phyloP scores from a whole-genome alignment of 2,888 invertebrate species.

The Apodemia zela region DNA sequence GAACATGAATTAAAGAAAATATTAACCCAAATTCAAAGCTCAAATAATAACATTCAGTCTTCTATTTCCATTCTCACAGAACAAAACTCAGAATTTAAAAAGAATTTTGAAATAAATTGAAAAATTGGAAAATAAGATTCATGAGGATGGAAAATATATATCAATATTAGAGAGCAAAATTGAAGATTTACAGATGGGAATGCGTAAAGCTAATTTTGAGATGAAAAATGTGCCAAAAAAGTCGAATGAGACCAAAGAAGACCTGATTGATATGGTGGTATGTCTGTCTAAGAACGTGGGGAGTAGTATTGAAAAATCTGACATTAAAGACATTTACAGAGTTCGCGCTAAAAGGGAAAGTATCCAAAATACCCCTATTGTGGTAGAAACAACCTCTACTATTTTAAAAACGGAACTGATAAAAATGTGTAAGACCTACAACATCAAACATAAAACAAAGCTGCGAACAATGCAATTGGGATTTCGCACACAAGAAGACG shows the following conservation, averaged over 20 bases:
- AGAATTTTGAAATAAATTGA: too few relatives aligned
- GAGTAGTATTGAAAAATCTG: too few relatives aligned
- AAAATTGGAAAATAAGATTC: too few relatives aligned
- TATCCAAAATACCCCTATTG: constrained; percentile 21
- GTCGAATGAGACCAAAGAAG: too few relatives aligned
- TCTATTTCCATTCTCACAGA: background rate
- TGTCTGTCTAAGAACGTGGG: too few relatives aligned
- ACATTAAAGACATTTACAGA: constrained; percentile 19
- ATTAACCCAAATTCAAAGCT: background rate
- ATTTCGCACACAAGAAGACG: constrained; percentile 21
- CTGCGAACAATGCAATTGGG: constrained; percentile 30
- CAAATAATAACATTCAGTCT: background rate
- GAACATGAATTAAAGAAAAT: background rate
- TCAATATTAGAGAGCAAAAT: too few relatives aligned
- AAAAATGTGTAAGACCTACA: constrained; percentile 29
- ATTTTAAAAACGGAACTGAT: constrained; percentile 25
- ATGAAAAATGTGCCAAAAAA: too few relatives aligned
- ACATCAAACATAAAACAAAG: constrained; percentile 27
- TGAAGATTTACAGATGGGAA: too few relatives aligned
- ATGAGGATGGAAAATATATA: too few relatives aligned
- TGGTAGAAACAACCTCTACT: constrained; percentile 24
- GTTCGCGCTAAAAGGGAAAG: constrained; percentile 19
- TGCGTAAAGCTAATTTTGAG: too few relatives aligned
- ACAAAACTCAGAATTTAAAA: background rate
- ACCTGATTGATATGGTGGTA: too few relatives aligned